Evolutionary conservation across 2,888 invertebrate species (phyloP).

Genomic region (Apeira syringaria): DNA sequence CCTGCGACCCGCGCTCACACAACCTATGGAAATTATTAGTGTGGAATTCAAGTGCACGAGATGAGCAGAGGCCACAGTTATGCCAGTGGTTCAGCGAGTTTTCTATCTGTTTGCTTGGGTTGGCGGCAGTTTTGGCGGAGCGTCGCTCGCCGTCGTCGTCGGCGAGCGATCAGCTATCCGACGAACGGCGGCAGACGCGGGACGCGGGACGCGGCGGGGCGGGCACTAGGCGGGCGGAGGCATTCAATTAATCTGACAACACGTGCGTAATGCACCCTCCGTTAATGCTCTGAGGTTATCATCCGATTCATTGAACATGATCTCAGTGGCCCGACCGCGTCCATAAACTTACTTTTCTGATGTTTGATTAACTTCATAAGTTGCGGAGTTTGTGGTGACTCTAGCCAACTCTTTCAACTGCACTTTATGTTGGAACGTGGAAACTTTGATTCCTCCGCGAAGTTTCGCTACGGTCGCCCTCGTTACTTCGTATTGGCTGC

Average conservation of each 20-base stretch:
- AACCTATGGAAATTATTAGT: slow-evolving; percentile 58
- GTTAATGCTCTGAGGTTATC: slow-evolving; percentile 50
- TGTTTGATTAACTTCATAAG: slow-evolving; percentile 10
- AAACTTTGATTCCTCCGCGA: background rate
- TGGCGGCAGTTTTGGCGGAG: slow-evolving; percentile 42
- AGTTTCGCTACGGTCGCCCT: slow-evolving; percentile 1
- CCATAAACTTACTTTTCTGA: slow-evolving; percentile 12
- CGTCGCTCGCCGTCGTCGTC: no score
- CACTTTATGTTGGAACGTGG: background rate
- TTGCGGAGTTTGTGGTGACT: background rate
- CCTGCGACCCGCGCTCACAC: slow-evolving; percentile 67
- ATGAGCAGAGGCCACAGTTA: slow-evolving; percentile 38
- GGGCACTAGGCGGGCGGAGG: slow-evolving; percentile 40
- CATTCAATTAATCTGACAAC: slow-evolving; percentile 75
- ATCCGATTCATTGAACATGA: slow-evolving; percentile 60
- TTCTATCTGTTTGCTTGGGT: slow-evolving; percentile 46
- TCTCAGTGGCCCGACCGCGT: slow-evolving; percentile 9
- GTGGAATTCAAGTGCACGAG: slow-evolving; percentile 55
- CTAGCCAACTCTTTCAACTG: slow-evolving; percentile 6
- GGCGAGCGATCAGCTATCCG: no score
- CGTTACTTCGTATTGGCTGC: background rate
- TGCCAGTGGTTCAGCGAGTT: slow-evolving; percentile 38
- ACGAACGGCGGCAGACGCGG: slow-evolving; percentile 23
- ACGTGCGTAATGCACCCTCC: slow-evolving; percentile 74
- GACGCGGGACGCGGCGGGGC: slow-evolving; percentile 30